Base-by-base conservation (phyloP, 2,113 vertebrate species). In the Dasyornis broadbenti region DNA sequence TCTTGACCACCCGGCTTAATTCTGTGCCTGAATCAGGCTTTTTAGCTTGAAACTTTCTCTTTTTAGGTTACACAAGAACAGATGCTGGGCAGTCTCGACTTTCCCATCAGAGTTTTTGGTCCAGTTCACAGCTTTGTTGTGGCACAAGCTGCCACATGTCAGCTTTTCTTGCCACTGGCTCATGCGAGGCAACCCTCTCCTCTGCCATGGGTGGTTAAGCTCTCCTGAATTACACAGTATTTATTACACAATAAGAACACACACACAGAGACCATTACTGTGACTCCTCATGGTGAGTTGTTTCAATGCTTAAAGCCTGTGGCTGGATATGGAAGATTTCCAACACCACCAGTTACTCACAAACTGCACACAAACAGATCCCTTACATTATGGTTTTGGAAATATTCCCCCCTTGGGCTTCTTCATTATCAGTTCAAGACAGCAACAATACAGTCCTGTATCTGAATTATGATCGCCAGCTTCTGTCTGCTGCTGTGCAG, bases 161-260 rank as follows among this genome's bases (percentile, higher is more conserved):
- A 75, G 1, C 39, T 84, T 24, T 28, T 80, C 49, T 72, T 79
- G 70, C 69, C 31, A 10, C 21, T 35, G 56, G 61, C 53, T 35
- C 24, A 13, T 3, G 19, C 0, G 0, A 57, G 72, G 50, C 68
- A 73, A 2, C 1, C 1, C 15, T 4, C 17, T 75, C 30, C 61
- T 85, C 87, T 89, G 63, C 85, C 8, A 4, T 7, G 70, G 70
- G 40, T 85, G 79, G 57, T 57, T 64, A 37, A 78, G 8, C 47
- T 59, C 33, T 68, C 76, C 49, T 82, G 57, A 93, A 68, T 90
- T 59, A 49, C 61, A 21, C 1, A 1, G 71, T 27, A 42, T 69
- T 83, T 92, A 78, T 61, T 88, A 26, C 35, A 56, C 53, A 64
- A 12, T 33, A 45, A 61, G 73, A 73, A 49, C 63, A 71, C 53